Evolutionary conservation across 1,140 invertebrate genomes (phyloP).

Genomic region (Bombus affinis): DNA sequence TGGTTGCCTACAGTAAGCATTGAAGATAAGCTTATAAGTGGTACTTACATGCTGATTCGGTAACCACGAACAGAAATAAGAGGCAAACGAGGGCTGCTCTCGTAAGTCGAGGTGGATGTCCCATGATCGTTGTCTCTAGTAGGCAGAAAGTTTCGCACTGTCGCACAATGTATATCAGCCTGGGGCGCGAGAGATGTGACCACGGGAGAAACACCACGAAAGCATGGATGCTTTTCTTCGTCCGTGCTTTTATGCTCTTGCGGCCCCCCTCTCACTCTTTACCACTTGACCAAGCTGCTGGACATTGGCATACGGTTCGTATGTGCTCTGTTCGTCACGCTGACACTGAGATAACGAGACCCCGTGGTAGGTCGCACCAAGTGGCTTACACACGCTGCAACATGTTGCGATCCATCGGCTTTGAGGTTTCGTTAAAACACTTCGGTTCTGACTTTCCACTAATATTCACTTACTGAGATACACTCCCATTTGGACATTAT

Average conservation of each 20-base stretch:
- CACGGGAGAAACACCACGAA: conserved; percentile 76
- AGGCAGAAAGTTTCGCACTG: conserved; percentile 36
- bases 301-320: conserved; percentile 46
- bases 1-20: too few relatives aligned
- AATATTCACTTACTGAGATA: too few relatives aligned
- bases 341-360: conserved; percentile 60
- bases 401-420: background rate
- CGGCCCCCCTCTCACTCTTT: conserved; percentile 58
- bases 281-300: conserved; percentile 25
- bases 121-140: conserved; percentile 66
- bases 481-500: too few relatives aligned
- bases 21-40: too few relatives aligned
- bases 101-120: conserved; percentile 75
- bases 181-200: conserved; percentile 52
- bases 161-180: conserved; percentile 52
- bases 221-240: conserved; percentile 79
- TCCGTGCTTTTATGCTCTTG: conserved; percentile 81
- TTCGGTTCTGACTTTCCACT: background rate
- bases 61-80: conserved; percentile 67
- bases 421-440: too few relatives aligned
- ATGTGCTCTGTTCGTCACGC: conserved; percentile 39
- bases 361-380: background rate
- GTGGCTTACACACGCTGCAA: background rate
- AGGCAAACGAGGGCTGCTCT: conserved; percentile 71
- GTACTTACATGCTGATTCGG: conserved; percentile 50